A percentile compares a stretch with the other conserved stretches of the same genome.
These are phyloP conservation scores for Temnothorax unifasciatus DNA, from an alignment of 2,888 invertebrate species.

Conservation along the genomic window DNA sequence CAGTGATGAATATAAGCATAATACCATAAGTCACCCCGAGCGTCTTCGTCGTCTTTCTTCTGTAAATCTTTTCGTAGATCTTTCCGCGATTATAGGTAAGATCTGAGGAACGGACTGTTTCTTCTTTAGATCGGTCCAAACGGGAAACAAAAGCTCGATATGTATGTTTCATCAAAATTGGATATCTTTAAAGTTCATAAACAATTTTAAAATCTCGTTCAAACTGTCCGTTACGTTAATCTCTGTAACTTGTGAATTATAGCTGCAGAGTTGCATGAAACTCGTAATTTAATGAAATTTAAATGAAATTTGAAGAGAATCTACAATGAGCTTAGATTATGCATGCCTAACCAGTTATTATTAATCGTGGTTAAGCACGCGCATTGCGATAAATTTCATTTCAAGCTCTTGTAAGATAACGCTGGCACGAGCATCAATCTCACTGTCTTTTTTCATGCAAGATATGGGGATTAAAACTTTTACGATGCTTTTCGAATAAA, in stretches of 20 bases:
- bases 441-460: background rate
- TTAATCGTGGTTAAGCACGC: constrained; percentile 12
- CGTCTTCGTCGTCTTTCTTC: background rate
- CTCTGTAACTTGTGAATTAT: background rate
- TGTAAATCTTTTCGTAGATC: background rate
- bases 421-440: background rate
- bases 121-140: background rate
- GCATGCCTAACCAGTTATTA: background rate
- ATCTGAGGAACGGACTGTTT: background rate
- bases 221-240: background rate
- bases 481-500: background rate
- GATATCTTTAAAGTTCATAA: background rate
- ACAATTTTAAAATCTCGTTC: background rate
- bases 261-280: background rate
- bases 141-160: background rate
- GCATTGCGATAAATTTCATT: constrained; percentile 10
- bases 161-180: background rate
- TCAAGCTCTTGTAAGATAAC: constrained; percentile 15
- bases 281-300: background rate
- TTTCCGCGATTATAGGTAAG: background rate
- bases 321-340: constrained; percentile 11
- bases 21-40: constrained; percentile 54
- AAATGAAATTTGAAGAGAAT: background rate
- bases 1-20: constrained; percentile 61
- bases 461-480: constrained; percentile 18